Evolutionary conservation across 2,797 vertebrate genomes (phyloP), one percentile per base, ranked within the genome.

Genomic region (Muraenolepis orangiensis): DNA sequence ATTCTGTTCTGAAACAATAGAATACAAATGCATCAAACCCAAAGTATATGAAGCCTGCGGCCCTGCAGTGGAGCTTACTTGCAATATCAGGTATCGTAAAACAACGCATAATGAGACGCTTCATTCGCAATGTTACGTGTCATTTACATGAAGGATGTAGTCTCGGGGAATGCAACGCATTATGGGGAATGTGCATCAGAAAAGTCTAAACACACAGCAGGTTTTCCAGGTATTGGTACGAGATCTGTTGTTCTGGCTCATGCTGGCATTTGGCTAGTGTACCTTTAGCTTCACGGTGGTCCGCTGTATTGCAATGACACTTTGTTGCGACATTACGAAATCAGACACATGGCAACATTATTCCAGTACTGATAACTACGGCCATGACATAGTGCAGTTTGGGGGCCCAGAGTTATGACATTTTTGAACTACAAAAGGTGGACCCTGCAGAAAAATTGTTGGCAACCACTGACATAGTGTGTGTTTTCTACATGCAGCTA

Each of bases 1-100:
- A 32, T 42, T 76, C 23, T 70, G n/a, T 8, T 64, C 6, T n/a
- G 76, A 12, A 64, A 26, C 16, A 26, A 64, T 70, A 95, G 94
- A 87, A 0, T 83, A 85, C 61, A 34, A 77, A 23, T 96, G 95
- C 77, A 68, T 86, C 0, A 72, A 75, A 5, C 76, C 82, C 18
- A 93, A 92, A 79, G 92, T 90, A 3, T 95, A 95, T 46, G 7
- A 87, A 64, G 70, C 94, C 0, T 96, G 95, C 18, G 93, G 92
- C 29, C 90, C 91, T 1, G 0, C 72, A 26, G 84, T 93, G 70
- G 91, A 90, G 32, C 7, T 2, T 1, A 91, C 93, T 23, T 96
- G 95, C 67, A 82, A 91, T 71, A 34, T 23, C 23, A 84, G 87
- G 92, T 93, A 90, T 32, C 74, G 26, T 20, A 26, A 64, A 23